Conservation (phyloP, 2,888 invertebrate species). For the Drosophila imparisetae region DNA sequence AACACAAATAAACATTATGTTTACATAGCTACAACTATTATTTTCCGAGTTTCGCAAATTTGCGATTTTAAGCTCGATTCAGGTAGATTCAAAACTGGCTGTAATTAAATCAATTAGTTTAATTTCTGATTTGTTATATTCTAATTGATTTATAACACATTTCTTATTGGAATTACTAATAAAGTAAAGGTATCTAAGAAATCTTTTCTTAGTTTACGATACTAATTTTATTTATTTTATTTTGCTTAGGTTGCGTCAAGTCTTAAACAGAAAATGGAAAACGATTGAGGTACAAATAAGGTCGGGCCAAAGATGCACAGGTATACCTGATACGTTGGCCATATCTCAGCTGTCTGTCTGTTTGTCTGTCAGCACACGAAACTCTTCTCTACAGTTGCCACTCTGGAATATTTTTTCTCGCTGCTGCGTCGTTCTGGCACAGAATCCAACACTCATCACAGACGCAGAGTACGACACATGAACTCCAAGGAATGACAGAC, state of each 20-base stretch:
- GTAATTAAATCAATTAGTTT: not conserved
- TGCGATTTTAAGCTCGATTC: too few relatives aligned
- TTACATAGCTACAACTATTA: not conserved
- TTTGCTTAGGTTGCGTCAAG: not conserved
- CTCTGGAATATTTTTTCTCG: constrained; percentile 53
- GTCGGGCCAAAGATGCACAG: constrained; percentile 2
- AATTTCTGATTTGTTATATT: not conserved
- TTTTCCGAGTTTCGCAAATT: accelerated
- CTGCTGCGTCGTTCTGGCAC: constrained; percentile 71
- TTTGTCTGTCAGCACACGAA: constrained; percentile 55
- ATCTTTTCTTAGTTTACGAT: too few relatives aligned
- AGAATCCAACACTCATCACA: constrained; percentile 56
- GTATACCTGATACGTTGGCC: constrained; percentile 45
- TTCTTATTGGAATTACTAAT: too few relatives aligned
- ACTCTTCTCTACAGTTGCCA: constrained; percentile 58
- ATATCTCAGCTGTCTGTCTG: constrained; percentile 51
- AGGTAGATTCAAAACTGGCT: not conserved
- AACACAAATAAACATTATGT: not conserved
- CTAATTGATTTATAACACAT: not conserved
- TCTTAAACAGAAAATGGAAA: not conserved
- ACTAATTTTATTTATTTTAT: not conserved
- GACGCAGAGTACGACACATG: constrained; percentile 1
- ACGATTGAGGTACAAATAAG: constrained; percentile 4
- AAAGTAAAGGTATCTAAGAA: not conserved
- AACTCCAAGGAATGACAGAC: not conserved